Percentiles rank a stretch among this genome's conserved stretches.
These are phyloP conservation scores for Poecilia gillii DNA, from an alignment of 2,797 vertebrate genomes.

Conservation along the genomic window DNA sequence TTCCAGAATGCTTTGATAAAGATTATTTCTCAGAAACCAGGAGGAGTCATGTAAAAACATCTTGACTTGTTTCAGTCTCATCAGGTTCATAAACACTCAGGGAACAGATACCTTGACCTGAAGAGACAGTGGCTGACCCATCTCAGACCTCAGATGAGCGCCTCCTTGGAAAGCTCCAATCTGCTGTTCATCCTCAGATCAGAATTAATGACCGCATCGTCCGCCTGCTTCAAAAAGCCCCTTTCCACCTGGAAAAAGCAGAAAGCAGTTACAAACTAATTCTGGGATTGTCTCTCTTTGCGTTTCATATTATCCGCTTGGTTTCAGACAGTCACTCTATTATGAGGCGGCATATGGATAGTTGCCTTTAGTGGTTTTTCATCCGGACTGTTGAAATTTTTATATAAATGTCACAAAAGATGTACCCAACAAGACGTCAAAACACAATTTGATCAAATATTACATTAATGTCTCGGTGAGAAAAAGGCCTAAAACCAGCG, in stretches of 20 bases:
- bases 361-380: background rate
- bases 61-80: background rate
- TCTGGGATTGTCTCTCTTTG: background rate
- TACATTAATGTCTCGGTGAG: background rate
- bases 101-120: slow-evolving; percentile 4
- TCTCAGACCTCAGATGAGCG: background rate
- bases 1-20: background rate
- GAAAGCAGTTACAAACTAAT: background rate
- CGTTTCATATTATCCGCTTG: background rate
- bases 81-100: background rate
- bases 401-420: background rate
- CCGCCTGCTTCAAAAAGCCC: background rate
- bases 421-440: too few relatives aligned
- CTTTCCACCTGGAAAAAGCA: slow-evolving; percentile 4
- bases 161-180: background rate
- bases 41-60: background rate
- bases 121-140: slow-evolving; percentile 9
- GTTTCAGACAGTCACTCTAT: background rate
- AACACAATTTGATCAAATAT: too few relatives aligned
- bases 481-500: too few relatives aligned
- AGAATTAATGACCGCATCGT: background rate
- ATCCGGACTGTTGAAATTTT: background rate
- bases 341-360: background rate
- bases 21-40: background rate
- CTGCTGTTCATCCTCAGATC: background rate